Percentiles rank a stretch among this genome's conserved stretches.
phyloP scores from a whole-genome alignment of 1,140 invertebrate species.

The Cheumatopsyche charites region DNA sequence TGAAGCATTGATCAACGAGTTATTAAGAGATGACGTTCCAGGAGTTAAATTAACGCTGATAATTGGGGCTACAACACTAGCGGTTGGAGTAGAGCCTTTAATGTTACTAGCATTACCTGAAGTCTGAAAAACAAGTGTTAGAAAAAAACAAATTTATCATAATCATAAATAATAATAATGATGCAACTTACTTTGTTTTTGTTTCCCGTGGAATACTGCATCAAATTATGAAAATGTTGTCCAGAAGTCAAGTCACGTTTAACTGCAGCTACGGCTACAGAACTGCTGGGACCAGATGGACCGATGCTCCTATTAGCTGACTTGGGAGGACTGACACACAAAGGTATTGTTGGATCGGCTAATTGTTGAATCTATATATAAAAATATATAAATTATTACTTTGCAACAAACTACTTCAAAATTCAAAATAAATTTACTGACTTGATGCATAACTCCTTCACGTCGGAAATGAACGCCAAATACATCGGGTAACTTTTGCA shows the following conservation, averaged over 20 bases:
- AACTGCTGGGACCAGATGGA: slow-evolving; percentile 37
- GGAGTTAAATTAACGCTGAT: slow-evolving; percentile 40
- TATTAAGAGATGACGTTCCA: slow-evolving; percentile 32
- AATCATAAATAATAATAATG: neutral
- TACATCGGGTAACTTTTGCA: slow-evolving; percentile 93
- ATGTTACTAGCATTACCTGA: slow-evolving; percentile 28
- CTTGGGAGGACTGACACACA: slow-evolving; percentile 55
- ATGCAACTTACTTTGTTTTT: slow-evolving; percentile 34
- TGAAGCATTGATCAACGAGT: slow-evolving; percentile 1
- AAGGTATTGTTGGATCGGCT: slow-evolving; percentile 60
- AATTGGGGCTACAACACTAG: slow-evolving; percentile 39
- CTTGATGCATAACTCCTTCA: slow-evolving; percentile 94
- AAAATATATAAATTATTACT: neutral
- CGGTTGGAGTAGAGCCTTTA: slow-evolving; percentile 28
- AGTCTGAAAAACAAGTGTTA: slow-evolving; percentile 22
- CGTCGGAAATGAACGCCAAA: slow-evolving; percentile 94
- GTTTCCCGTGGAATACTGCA: slow-evolving; percentile 22
- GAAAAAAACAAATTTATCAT: neutral
- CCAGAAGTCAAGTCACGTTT: slow-evolving; percentile 42
- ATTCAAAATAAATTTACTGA: slow-evolving; percentile 57
- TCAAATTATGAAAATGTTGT: slow-evolving; percentile 35
- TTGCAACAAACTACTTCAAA: neutral
- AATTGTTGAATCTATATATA: slow-evolving; percentile 42
- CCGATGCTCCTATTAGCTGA: slow-evolving; percentile 49
- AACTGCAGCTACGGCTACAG: slow-evolving; percentile 37